A percentile compares a stretch with the other conserved stretches of the same genome.
phyloP scores from a whole-genome alignment of 2,113 vertebrate species.

The Triplophysa tibetana region DNA sequence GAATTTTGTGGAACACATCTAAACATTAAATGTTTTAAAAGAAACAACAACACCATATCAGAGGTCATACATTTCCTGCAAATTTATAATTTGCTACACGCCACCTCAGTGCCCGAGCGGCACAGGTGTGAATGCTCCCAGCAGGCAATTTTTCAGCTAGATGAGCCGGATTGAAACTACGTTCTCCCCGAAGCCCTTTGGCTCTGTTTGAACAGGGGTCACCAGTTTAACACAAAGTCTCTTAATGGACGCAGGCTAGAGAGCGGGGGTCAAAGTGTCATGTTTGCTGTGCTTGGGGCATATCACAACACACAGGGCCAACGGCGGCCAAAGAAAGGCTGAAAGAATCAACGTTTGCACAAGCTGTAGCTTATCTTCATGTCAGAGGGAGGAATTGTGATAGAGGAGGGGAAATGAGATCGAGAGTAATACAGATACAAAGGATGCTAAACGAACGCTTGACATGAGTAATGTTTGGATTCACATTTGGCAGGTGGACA shows the following conservation, averaged over 20 bases:
- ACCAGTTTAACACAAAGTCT: conserved; percentile 58
- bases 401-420: conserved; percentile 59
- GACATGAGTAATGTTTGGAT: conserved; percentile 14
- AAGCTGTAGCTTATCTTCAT: conserved; percentile 48
- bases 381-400: conserved; percentile 45
- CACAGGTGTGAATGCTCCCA: background rate
- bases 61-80: too few relatives aligned
- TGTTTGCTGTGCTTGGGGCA: conserved; percentile 74
- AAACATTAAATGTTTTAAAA: too few relatives aligned
- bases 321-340: conserved; percentile 47
- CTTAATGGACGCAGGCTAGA: conserved; percentile 63
- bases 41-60: too few relatives aligned
- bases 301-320: conserved; percentile 70
- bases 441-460: conserved; percentile 62
- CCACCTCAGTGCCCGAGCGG: background rate
- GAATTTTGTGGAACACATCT: too few relatives aligned
- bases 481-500: too few relatives aligned
- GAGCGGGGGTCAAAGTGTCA: conserved; percentile 70
- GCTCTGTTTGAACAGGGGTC: conserved; percentile 65
- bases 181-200: conserved; percentile 18
- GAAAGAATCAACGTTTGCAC: conserved; percentile 56
- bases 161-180: conserved; percentile 9
- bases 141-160: background rate
- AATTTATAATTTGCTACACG: background rate
- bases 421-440: conserved; percentile 46